These are phyloP conservation scores for Achroia grisella DNA, from an alignment of 1,140 invertebrate species.

Conservation along the genomic window DNA sequence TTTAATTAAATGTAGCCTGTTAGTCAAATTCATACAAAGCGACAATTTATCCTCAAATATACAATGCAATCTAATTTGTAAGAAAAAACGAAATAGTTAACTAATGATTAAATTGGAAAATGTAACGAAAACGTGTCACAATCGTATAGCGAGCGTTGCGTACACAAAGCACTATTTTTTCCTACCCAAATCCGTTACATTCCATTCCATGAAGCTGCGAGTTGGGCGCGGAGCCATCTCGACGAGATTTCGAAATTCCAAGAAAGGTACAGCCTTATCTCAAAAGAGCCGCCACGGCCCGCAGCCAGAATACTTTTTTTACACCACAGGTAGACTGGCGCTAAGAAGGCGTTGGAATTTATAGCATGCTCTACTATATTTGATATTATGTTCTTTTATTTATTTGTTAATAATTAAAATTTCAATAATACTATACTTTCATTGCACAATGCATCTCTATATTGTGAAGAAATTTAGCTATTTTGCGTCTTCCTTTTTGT, in stretches of 20 bases:
- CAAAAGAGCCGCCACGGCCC: constrained; percentile 69
- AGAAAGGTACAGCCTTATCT: constrained; percentile 71
- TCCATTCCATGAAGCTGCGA: constrained; percentile 57
- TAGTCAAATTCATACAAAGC: too few relatives aligned
- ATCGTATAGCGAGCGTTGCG: constrained; percentile 7
- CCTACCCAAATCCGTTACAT: constrained; percentile 66
- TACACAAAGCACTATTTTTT: constrained; percentile 58
- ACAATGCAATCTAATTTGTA: too few relatives aligned
- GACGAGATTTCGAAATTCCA: constrained; percentile 69
- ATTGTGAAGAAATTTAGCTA: too few relatives aligned
- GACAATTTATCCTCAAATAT: too few relatives aligned
- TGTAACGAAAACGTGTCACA: constrained; percentile 23
- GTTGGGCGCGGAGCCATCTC: constrained; percentile 48
- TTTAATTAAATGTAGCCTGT: too few relatives aligned
- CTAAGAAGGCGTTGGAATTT: constrained; percentile 68
- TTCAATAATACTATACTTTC: neutral
- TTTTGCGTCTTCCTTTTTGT: too few relatives aligned
- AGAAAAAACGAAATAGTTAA: neutral
- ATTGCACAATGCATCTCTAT: too few relatives aligned
- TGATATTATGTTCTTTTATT: constrained; percentile 23
- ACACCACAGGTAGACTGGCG: constrained; percentile 69
- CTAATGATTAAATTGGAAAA: constrained; percentile 13
- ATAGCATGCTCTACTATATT: constrained; percentile 24
- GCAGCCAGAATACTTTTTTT: constrained; percentile 69
- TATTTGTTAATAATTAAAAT: neutral